Base-by-base conservation (phyloP, 2,888 invertebrate genomes). In the Heteromyza rotundicornis region DNA sequence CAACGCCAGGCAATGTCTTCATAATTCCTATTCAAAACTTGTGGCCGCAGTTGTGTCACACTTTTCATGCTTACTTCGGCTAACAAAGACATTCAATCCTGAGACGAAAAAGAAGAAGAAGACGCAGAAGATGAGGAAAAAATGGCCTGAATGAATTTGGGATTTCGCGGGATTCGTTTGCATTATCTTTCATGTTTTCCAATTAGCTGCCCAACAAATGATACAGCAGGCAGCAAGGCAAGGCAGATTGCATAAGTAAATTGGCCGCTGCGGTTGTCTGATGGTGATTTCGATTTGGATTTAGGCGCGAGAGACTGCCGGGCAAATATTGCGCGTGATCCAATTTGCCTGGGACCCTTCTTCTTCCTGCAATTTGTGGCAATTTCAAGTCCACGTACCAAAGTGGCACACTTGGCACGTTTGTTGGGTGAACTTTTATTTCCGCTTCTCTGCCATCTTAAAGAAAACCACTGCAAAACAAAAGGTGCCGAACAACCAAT, bases 301-400 rank as follows among this genome's bases (percentile, higher is more conserved):
- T 40, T 40, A 40, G 40, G 47, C 47, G 47, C 47, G 7, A n/a
- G n/a, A n/a, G n/a, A 47, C 20, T 20, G 7, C 5, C 19, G 14
- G n/a, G 47, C 17, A 47, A n/a, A 47, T 47, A 5, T 53, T 32
- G 47, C 59, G 47, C 59, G 59, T 59, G 53, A 59, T 59, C 59
- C 59, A 59, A 59, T 59, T 59, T 40, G 14, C 20, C 19, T 40
- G 40, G 27, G 27, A 10, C 10, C 27, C 7, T 27, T 27, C 27
- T 5, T 27, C 27, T 27, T 27, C 27, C 27, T 27, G 27, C 27
- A 27, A 27, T 27, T n/a, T n/a, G n/a, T n/a, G n/a, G n/a, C n/a
- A n/a, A n/a, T n/a, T n/a, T n/a, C 27, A 27, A 27, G 10, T 27
- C 27, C 7, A 27, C 19, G 47, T 47, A 47, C 3, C 47, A 5